Evolutionary conservation across 2,797 vertebrate genomes (phyloP), one percentile per base, ranked within the genome.

Genomic region (Chelon labrosus): DNA sequence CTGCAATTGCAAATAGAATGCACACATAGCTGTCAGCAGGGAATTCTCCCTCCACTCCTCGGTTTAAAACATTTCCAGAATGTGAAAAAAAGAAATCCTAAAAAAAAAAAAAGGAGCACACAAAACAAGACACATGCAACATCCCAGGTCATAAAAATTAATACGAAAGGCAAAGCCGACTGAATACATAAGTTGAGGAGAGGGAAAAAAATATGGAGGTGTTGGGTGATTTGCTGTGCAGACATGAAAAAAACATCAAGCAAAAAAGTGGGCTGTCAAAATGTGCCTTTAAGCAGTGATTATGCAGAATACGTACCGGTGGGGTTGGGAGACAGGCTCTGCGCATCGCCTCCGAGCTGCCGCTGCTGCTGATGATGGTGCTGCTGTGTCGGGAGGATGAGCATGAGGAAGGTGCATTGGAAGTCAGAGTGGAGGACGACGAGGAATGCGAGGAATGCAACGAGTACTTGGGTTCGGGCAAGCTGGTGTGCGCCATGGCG

Each of bases 1-100:
- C 98, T 99, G 97, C 95, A 98, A 97, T 97, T 96, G 97, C 96
- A 98, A 98, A 96, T 96, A 98, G 96, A 98, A 98, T 95, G 97
- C 96, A 95, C 97, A 97, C 97, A 98, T 99, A 96, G 93, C 96
- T 96, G 96, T 96, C 97, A 97, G 95, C 93, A 91, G 95, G 95
- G 95, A 97, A 95, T 95, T 96, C 92, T 92, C 93, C 89, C 93
- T 91, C 94, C 95, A 93, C 94, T 92, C 92, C 92, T 93, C 93
- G 94, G 93, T 95, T 96, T 95, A 96, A 95, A 95, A 96, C 95
- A 96, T 96, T 94, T 96, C 95, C 95, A 95, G 94, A 95, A 93
- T 93, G 93, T 92, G 93, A 80, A 85, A 86, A 93, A 92, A 94
- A 94, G 82, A 93, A 93, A 91, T 89, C 88, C 85, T 65, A 85